A percentile compares a stretch with the other conserved stretches of the same genome.
These are phyloP conservation scores for Cichlasoma orientale DNA, from an alignment of 2,797 vertebrate genomes.

Conservation along the genomic window DNA sequence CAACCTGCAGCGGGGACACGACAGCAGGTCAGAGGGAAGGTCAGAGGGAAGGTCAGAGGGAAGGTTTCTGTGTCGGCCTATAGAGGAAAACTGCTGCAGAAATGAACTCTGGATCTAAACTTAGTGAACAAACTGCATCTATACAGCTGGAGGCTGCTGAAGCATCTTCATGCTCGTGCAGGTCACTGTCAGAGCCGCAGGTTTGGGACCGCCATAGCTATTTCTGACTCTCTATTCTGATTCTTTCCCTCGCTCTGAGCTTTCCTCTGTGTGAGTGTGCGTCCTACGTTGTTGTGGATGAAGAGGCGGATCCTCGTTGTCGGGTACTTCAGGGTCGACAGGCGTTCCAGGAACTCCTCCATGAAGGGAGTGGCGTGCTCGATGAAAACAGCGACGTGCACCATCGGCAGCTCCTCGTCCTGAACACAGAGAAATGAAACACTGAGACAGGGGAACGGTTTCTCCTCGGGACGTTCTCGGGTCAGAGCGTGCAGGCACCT, in stretches of 20 bases:
- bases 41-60: no score
- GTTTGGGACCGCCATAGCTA: neutral
- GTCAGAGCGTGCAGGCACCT: neutral
- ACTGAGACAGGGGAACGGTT: accelerated
- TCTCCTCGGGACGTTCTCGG: neutral
- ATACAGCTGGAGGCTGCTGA: neutral
- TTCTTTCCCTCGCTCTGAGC: no score
- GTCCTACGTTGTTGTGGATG: conserved; percentile 86
- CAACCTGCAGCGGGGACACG: conserved; percentile 74
- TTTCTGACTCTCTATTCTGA: neutral
- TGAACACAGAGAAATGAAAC: conserved; percentile 28
- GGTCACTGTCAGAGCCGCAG: neutral
- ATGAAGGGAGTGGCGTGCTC: conserved; percentile 87
- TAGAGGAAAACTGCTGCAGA: neutral
- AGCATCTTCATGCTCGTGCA: no score
- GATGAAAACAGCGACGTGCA: conserved; percentile 85
- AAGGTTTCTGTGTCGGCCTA: neutral
- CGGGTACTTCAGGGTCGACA: conserved; percentile 84
- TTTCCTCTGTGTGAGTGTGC: neutral
- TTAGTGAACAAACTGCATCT: neutral
- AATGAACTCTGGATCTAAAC: accelerated
- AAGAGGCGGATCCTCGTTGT: conserved; percentile 79
- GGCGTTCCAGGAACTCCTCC: conserved; percentile 85
- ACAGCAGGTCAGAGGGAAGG: neutral
- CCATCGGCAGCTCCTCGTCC: conserved; percentile 83